These are phyloP conservation scores for Peromyscus eremicus DNA, from an alignment of 2,797 vertebrate species.

Conservation along the genomic window DNA sequence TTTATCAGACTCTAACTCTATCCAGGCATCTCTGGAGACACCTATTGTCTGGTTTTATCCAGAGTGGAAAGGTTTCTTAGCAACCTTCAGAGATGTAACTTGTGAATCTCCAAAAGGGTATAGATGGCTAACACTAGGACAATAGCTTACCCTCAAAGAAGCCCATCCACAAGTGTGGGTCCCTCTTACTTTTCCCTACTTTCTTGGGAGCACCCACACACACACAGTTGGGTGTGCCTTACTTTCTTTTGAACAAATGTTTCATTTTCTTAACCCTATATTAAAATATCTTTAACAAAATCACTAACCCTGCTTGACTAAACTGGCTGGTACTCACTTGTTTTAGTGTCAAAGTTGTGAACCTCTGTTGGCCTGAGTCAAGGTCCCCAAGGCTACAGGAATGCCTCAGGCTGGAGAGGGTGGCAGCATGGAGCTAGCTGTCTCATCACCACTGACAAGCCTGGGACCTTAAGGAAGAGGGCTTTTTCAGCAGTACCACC, in stretches of 20 bases:
- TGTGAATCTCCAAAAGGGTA: background rate
- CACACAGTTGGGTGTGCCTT: background rate
- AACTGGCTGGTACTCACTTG: background rate
- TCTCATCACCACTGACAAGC: background rate
- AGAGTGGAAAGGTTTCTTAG: background rate
- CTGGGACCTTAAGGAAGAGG: background rate
- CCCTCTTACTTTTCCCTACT: background rate
- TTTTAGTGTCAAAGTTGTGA: background rate
- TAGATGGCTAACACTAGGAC: background rate
- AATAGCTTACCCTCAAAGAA: background rate
- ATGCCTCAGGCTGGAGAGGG: background rate
- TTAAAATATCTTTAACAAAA: background rate
- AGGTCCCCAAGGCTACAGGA: background rate
- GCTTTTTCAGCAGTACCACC: background rate
- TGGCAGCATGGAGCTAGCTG: background rate
- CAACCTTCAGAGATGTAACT: background rate
- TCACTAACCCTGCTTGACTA: background rate
- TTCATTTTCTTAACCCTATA: background rate
- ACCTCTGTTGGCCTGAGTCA: background rate
- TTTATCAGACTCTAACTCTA: background rate
- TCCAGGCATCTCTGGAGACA: background rate
- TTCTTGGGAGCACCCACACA: background rate
- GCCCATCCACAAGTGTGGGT: background rate
- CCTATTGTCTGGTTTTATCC: background rate
- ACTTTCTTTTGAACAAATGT: background rate